Evolutionary conservation across 2,888 invertebrate genomes (phyloP), one percentile per base, ranked within the genome.

Genomic region (Ornithoptera alexandrae): DNA sequence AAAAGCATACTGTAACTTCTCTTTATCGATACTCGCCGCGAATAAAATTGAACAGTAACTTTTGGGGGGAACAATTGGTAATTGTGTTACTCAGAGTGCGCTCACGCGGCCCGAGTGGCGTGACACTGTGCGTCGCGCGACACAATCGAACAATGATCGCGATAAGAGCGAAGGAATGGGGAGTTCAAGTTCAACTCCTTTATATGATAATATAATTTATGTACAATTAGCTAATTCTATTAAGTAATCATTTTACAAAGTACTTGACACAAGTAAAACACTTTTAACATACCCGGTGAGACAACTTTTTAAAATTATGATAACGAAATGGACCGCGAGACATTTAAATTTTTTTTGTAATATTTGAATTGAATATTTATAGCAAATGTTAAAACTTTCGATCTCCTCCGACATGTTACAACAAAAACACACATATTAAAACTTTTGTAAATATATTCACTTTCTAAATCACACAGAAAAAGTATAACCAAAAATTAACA

Each of bases 111-210:
- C 22, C 68, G 30, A 53, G 68, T 71, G 70, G 70, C 70, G 70
- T 71, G 70, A 71, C 67, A 68, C 69, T 61, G 20, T 67, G 56
- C 60, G 64, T 64, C 57, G 59, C 62, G 61, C 61, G 61, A 64
- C 63, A 70, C 70, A 70, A 70, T 70, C 70, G 70, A 61, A 67
- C 67, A 64, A 70, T 59, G 62, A 69, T 69, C 70, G 63, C 30
- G 64, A 68, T 66, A 60, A 70, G 56, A 36, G 56, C 70, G 62
- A 53, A 18, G 24, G 53, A 66, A 39, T 62, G 53, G 17, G 39
- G 58, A 69, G 58, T 66, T 63, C 65, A 57, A 65, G 57, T 69
- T 57, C 58, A 30, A 30, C 30, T 63, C 59, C 53, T 62, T 62
- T 59, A 63, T 67, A 58, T 24, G 62, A 24, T 66, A 63, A 66